Conservation (phyloP, 2,888 invertebrate genomes). For the Amiota communis region DNA sequence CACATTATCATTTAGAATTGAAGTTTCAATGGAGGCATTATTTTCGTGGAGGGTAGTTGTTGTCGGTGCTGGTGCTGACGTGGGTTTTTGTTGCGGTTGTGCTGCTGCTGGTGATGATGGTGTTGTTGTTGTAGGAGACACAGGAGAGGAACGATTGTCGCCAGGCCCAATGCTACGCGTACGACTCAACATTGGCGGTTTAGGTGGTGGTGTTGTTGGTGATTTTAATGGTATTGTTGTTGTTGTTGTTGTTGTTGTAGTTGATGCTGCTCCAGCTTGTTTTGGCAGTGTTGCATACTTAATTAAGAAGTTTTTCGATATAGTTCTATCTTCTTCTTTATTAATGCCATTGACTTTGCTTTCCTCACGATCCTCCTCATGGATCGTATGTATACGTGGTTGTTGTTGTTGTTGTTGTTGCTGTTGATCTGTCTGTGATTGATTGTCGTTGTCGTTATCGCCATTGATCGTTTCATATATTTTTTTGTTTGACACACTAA, state of each 20-base stretch:
- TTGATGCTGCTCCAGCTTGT: constrained; percentile 37
- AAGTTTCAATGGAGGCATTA: constrained; percentile 5
- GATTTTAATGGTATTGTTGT: constrained; percentile 47
- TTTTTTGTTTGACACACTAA: constrained; percentile 10
- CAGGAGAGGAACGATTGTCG: constrained; percentile 46
- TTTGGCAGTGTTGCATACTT: constrained; percentile 59
- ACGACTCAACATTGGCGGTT: constrained; percentile 68
- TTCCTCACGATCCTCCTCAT: constrained; percentile 21
- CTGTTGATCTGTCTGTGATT: constrained; percentile 29
- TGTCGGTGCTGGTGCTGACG: background rate
- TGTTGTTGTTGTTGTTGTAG: background rate
- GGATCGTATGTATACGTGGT: constrained; percentile 23
- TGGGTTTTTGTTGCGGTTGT: background rate
- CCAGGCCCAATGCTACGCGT: constrained; percentile 64
- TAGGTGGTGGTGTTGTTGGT: constrained; percentile 65
- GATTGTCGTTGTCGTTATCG: background rate
- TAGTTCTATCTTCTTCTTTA: background rate
- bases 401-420: constrained; percentile 36
- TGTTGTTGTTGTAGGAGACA: constrained; percentile 21
- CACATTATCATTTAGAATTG: constrained; percentile 12
- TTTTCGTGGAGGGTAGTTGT: too few species aligned
- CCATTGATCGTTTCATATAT: constrained; percentile 27
- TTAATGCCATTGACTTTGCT: background rate
- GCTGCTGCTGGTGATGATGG: background rate
- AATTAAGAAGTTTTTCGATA: constrained; percentile 21